Evolutionary conservation across 2,113 vertebrate genomes (phyloP), one percentile per base, ranked within the genome.

Genomic region (Pluvianellus socialis): DNA sequence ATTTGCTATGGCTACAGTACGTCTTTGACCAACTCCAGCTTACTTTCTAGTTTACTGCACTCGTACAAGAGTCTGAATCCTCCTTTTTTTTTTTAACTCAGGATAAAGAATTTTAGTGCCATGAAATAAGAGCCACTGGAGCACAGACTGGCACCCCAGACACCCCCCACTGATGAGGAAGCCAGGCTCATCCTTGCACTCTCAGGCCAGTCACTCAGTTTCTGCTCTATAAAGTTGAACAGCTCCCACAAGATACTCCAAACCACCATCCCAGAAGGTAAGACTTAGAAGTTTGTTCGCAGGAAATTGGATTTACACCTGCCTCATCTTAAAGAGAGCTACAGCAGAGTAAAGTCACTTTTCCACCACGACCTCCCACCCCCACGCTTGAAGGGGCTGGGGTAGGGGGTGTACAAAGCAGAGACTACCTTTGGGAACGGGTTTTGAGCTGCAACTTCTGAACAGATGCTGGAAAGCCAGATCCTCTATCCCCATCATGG

Each of bases 381-480:
- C 33, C 23, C 13, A 67, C 27, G 33, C 62, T 56, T 53, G 35
- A 71, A 83, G 24, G 24, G 30, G 21, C 26, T 32, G 18, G 24
- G 33, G 16, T 7, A 49, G 23, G 23, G 27, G 9, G 4, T 40
- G 1, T 38, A 75, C 52, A 26, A 44, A 72, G 28, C 44, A 44
- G 44, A 44, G 5, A 30, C 6, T 45, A 40, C 86, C n/a, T 93
- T 68, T 56, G 59, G 81, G 53, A 92, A 93, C 10, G 21, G 5
- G 3, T 38, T 94, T 82, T 68, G 58, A 92, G 79, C 77, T 70
- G 22, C 30, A 65, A 21, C 27, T 95, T 66, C 28, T 26, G 38
- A 95, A 88, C 77, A 88, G 33, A 93, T 79, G 66, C 75, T 94
- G 28, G 68, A 94, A 93, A 84, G 7, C 17, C 70, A 89, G 52